These are phyloP conservation scores for Meandrusa payeni DNA, from an alignment of 2,888 invertebrate species.

Conservation along the genomic window DNA sequence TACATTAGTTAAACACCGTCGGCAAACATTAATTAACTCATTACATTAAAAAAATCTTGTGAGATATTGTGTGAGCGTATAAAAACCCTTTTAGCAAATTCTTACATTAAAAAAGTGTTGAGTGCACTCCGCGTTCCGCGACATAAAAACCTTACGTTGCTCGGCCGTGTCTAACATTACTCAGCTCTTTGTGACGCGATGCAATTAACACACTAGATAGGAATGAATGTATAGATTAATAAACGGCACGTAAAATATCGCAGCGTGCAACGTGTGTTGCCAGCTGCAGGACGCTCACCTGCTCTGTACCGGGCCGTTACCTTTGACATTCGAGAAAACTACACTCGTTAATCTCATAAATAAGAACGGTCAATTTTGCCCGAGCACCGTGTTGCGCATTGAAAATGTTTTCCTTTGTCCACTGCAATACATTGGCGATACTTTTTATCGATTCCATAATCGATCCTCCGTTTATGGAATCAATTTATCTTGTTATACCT, in stretches of 20 bases:
- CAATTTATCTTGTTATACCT: conserved; percentile 11
- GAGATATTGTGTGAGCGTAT: background rate
- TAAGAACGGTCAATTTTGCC: conserved; percentile 9
- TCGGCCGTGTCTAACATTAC: conserved; percentile 5
- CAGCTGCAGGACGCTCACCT: conserved; percentile 59
- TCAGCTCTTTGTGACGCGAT: conserved; percentile 9
- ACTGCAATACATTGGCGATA: background rate
- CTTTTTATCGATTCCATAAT: conserved; percentile 15
- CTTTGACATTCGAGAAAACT: conserved; percentile 59
- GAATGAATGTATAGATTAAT: conserved; percentile 15
- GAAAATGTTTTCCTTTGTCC: conserved; percentile 12
- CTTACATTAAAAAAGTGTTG: conserved; percentile 11
- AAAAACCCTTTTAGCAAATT: conserved; percentile 11
- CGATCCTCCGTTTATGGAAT: conserved; percentile 1
- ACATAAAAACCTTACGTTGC: background rate
- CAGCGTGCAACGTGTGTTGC: background rate
- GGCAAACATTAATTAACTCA: conserved; percentile 5
- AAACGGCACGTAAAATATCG: conserved; percentile 9
- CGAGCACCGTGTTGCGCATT: background rate
- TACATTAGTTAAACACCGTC: too few relatives aligned
- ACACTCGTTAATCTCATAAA: conserved; percentile 18
- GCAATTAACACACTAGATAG: conserved; percentile 4
- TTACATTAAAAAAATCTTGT: background rate
- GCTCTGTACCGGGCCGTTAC: conserved; percentile 50
- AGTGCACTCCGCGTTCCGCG: background rate